phyloP scores from a whole-genome alignment of 2,888 invertebrate species.

The Entomobrya multifasciata region DNA sequence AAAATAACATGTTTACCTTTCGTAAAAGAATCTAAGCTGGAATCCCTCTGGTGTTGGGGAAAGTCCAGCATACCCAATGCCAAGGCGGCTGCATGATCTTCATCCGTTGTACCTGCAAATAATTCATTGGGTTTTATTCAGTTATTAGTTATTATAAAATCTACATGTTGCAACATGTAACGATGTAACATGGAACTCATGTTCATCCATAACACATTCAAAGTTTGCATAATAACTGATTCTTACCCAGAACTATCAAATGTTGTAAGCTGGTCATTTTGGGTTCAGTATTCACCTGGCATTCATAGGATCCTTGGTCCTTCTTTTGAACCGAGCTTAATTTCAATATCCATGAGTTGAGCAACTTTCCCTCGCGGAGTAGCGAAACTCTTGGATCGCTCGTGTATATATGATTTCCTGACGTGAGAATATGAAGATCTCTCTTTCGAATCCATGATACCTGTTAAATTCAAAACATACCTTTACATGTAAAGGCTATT shows the following conservation, averaged over 20 bases:
- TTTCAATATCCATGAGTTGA: slow-evolving; percentile 77
- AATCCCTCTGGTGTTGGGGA: slow-evolving; percentile 75
- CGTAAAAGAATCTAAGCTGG: slow-evolving; percentile 69
- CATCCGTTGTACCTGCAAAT: slow-evolving; percentile 55
- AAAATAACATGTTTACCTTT: slow-evolving; percentile 74
- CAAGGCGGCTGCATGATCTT: slow-evolving; percentile 66
- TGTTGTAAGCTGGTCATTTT: slow-evolving; percentile 80
- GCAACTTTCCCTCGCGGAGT: slow-evolving; percentile 74
- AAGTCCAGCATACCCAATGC: slow-evolving; percentile 74
- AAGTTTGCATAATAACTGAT: not conserved
- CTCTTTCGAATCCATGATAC: slow-evolving; percentile 78
- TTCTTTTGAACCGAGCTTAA: slow-evolving; percentile 68
- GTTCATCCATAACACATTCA: slow-evolving; percentile 2
- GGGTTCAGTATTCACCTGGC: slow-evolving; percentile 81
- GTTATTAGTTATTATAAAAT: too few species aligned
- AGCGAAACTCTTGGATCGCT: slow-evolving; percentile 75
- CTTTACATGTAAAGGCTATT: too few species aligned
- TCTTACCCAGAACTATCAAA: slow-evolving; percentile 80
- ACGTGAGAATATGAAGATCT: slow-evolving; percentile 79
- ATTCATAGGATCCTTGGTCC: slow-evolving; percentile 80
- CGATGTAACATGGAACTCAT: too few species aligned
- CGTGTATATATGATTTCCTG: slow-evolving; percentile 77
- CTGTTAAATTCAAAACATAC: slow-evolving; percentile 54
- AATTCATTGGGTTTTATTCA: too few species aligned
- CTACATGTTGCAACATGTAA: too few species aligned